These are phyloP conservation scores for Sebastes hubbsi DNA, from an alignment of 2,797 vertebrate species.

Conservation along the genomic window DNA sequence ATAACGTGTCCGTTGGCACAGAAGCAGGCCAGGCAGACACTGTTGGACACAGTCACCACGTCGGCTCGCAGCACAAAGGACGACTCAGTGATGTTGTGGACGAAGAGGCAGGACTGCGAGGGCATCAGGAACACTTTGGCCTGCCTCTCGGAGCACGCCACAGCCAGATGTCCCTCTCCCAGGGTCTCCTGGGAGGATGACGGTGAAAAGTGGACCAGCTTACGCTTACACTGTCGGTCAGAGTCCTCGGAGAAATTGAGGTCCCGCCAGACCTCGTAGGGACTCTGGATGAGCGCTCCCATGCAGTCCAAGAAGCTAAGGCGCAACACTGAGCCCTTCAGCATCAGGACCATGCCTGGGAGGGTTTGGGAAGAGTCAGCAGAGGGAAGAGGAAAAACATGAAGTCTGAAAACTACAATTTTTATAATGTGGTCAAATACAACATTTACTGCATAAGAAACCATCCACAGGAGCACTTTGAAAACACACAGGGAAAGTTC, in stretches of 20 bases:
- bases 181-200: conserved; percentile 89
- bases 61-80: conserved; percentile 95
- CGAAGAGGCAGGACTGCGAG: conserved; percentile 94
- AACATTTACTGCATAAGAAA: neutral
- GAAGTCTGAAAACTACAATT: neutral
- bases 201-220: conserved; percentile 91
- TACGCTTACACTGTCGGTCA: conserved; percentile 89
- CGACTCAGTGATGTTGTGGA: conserved; percentile 98
- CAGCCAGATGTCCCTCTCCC: conserved; percentile 92
- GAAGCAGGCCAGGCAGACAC: conserved; percentile 95
- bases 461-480: neutral
- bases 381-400: neutral
- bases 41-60: conserved; percentile 91
- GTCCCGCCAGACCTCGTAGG: conserved; percentile 95
- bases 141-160: conserved; percentile 97
- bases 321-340: conserved; percentile 93
- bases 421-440: neutral
- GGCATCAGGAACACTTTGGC: conserved; percentile 98
- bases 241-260: conserved; percentile 86
- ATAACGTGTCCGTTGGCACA: conserved; percentile 98
- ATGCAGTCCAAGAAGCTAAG: conserved; percentile 91
- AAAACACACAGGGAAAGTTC: neutral
- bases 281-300: conserved; percentile 87
- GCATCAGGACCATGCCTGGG: conserved; percentile 89
- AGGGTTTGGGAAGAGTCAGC: neutral